Evolutionary conservation across 2,888 invertebrate genomes (phyloP), one percentile per base, ranked within the genome.

Genomic region (Polietes domitor): DNA sequence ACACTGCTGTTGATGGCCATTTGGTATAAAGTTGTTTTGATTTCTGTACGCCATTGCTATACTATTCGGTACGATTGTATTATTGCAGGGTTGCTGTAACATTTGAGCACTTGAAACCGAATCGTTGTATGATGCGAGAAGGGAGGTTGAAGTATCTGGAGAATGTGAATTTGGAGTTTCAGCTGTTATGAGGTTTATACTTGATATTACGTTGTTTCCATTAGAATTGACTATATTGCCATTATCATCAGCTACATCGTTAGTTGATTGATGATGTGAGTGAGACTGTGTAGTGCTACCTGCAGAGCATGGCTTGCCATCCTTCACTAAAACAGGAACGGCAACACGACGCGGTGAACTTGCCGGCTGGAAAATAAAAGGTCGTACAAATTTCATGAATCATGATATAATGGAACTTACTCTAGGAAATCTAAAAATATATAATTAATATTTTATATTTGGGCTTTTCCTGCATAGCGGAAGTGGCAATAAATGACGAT

Each of bases 321-420:
- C 98, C 93, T 98, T 98, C 88, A 98, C 98, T 90, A 98, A 93
- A 82, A 98, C 98, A 73, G 98, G 98, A 71, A 98, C 98, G 24
- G 98, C 98, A 85, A 98, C 98, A 87, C 98, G 95, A 86, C 98
- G 94, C 65, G 98, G 98, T 77, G 98, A 98, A 92, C 97, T 97
- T 87, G 97, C 96, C 80, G 96, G 96, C 97, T 97, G 94, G 15
- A 79, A 87, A 86, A 87, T 77, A 73, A 72, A 50, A n/a, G 17
- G n/a, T n/a, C n/a, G n/a, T n/a, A n/a, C n/a, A n/a, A n/a, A n/a
- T n/a, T n/a, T n/a, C n/a, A n/a, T n/a, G n/a, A n/a, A n/a, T n/a
- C n/a, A n/a, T n/a, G n/a, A n/a, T n/a, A n/a, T n/a, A n/a, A n/a
- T n/a, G n/a, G n/a, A n/a, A n/a, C n/a, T n/a, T n/a, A n/a, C n/a